phyloP scores from a whole-genome alignment of 2,113 vertebrate species.

The Chionis minor region DNA sequence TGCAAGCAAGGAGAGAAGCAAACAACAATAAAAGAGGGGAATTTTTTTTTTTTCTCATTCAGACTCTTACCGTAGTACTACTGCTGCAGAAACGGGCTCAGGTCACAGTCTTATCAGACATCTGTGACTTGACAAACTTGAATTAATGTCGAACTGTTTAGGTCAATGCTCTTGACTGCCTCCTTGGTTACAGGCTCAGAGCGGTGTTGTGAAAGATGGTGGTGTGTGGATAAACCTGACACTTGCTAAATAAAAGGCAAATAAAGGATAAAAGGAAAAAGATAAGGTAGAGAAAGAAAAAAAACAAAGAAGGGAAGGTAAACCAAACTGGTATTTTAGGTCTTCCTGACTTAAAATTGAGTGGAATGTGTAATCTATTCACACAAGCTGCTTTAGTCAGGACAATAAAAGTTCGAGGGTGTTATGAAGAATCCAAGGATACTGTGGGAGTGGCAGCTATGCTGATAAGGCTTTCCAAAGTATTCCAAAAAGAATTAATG shows the following conservation, averaged over 20 bases:
- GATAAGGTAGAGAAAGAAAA: neutral
- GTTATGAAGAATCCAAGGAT: neutral
- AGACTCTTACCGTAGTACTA: neutral
- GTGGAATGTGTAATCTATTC: neutral
- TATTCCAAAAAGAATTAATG: neutral
- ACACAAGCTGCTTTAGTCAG: neutral
- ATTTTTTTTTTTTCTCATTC: neutral
- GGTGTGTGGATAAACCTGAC: neutral
- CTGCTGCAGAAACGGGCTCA: neutral
- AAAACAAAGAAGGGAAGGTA: neutral
- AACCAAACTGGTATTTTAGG: neutral
- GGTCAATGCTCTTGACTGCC: neutral
- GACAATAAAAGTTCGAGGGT: neutral
- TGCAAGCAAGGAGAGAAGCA: neutral
- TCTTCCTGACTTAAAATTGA: neutral
- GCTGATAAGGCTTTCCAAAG: neutral
- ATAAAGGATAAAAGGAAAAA: neutral
- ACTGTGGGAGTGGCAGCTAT: neutral
- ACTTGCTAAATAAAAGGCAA: neutral
- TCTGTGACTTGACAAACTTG: neutral
- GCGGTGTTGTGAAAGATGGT: neutral
- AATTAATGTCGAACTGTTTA: neutral
- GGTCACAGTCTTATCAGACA: neutral
- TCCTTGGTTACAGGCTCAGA: neutral
- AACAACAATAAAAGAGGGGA: neutral